Percentiles rank a stretch among this genome's conserved stretches.
Conservation (phyloP, 2,888 invertebrate species). For the Pandemis cinnamomeana region DNA sequence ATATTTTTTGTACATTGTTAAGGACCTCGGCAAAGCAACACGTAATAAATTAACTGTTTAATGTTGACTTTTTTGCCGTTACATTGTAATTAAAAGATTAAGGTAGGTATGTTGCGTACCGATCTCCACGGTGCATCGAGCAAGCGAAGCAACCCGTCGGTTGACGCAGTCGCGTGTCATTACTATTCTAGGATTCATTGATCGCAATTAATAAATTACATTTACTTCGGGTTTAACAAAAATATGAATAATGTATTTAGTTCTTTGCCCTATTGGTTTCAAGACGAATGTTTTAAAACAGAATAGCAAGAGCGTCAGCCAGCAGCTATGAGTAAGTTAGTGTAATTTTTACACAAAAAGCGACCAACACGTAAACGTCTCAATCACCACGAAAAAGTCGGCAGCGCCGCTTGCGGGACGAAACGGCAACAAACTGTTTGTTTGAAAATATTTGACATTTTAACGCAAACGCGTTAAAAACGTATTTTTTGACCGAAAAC, state of each 20-base stretch:
- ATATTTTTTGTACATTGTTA: no score
- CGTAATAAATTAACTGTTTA: no score
- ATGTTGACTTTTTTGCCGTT: neutral
- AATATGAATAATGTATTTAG: neutral
- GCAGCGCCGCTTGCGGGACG: no score
- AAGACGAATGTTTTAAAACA: neutral
- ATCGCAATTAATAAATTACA: constrained; percentile 25
- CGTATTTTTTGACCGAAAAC: no score
- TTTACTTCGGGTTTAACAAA: neutral
- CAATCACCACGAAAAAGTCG: no score
- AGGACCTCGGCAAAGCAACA: no score
- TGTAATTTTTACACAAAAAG: no score
- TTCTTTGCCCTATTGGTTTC: neutral
- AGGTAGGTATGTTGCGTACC: neutral
- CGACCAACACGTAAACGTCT: no score
- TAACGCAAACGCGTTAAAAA: no score
- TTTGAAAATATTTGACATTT: no score
- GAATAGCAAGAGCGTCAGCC: neutral
- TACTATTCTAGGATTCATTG: constrained; percentile 56
- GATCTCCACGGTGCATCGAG: constrained; percentile 13
- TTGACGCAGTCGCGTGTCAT: constrained; percentile 64
- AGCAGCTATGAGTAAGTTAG: no score
- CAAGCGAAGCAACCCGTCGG: constrained; percentile 11
- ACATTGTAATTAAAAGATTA: neutral
- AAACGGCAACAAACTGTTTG: no score